Evolutionary conservation across 2,888 invertebrate species (phyloP), one percentile per base, ranked within the genome.

Genomic region (Plebejus melissa): DNA sequence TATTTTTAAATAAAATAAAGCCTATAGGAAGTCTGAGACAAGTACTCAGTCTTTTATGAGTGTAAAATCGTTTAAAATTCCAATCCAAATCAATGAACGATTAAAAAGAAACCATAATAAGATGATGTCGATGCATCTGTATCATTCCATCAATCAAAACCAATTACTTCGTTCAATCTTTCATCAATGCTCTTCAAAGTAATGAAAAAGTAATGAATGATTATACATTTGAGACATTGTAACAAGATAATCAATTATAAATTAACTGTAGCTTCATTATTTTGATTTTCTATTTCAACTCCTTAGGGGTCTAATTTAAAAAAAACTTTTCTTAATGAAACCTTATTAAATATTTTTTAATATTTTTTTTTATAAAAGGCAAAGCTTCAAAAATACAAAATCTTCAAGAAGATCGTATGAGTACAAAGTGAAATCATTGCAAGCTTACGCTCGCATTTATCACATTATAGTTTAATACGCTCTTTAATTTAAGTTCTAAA

Each of bases 91-190:
- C 28, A 28, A 11, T 9, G 6, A 22, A 60, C 2, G 60, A 60
- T 60, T 60, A 22, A 60, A 60, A 60, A 22, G 28, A 60, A 60
- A 60, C 60, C 28, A 9, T 60, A 60, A 60, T 60, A n/a, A 58
- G 22, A 60, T 28, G 60, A 60, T 60, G 60, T 60, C 60, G 60
- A 60, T 60, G 60, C 28, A 60, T 60, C 60, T 60, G 60, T 28
- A 60, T 22, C 58, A 58, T 58, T 58, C 28, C 60, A 60, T 60
- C 60, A 60, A 60, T 60, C 60, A 60, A 60, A 60, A 28, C 60
- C 60, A 60, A 60, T 60, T 60, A 60, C 28, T 60, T 60, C 60
- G 2, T 60, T 60, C 28, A 60, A 60, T 28, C 28, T 60, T 28
- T 28, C 22, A 28, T 60, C 60, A 60, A 60, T 60, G 60, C 28